Percentiles rank a stretch among this genome's conserved stretches.
Conservation (phyloP, 53 echinoderm and acorn worm species). For the Astropecten irregularis region DNA sequence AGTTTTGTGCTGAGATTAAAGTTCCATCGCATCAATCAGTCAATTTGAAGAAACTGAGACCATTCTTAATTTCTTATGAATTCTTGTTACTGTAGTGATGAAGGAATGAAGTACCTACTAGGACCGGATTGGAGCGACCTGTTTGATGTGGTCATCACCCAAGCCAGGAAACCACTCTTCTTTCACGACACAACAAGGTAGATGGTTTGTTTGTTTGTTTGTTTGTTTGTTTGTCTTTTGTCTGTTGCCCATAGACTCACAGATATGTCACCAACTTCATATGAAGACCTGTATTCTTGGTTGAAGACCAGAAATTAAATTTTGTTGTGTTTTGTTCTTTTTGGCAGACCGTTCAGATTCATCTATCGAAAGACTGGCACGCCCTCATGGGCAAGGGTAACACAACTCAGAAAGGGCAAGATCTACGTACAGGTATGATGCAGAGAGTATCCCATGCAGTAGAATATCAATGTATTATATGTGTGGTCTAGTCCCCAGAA, state of each 20-base stretch:
- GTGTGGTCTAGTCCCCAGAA: too few species aligned
- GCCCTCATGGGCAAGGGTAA: conserved; percentile 90
- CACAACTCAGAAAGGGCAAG: conserved; percentile 77
- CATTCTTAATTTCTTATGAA: not conserved
- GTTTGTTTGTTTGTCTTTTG: too few species aligned
- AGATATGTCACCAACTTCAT: too few species aligned
- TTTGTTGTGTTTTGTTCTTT: not conserved
- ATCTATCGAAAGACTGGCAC: conserved; percentile 90
- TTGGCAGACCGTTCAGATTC: conserved; percentile 84
- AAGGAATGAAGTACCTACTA: conserved; percentile 89
- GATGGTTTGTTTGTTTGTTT: too few species aligned
- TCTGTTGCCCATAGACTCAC: too few species aligned
- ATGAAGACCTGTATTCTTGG: too few species aligned
- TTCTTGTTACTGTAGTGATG: conserved; percentile 63
- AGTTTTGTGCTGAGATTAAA: too few species aligned
- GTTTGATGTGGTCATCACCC: conserved; percentile 89
- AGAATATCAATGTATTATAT: too few species aligned
- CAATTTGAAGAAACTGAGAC: too few species aligned
- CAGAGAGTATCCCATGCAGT: too few species aligned
- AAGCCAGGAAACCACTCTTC: conserved; percentile 96
- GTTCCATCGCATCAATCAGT: too few species aligned
- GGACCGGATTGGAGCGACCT: conserved; percentile 90
- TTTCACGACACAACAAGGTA: conserved; percentile 93
- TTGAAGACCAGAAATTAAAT: not conserved
- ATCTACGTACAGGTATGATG: conserved; percentile 85